Base-by-base conservation (phyloP, 2,888 invertebrate species). In the Bombylius discolor region DNA sequence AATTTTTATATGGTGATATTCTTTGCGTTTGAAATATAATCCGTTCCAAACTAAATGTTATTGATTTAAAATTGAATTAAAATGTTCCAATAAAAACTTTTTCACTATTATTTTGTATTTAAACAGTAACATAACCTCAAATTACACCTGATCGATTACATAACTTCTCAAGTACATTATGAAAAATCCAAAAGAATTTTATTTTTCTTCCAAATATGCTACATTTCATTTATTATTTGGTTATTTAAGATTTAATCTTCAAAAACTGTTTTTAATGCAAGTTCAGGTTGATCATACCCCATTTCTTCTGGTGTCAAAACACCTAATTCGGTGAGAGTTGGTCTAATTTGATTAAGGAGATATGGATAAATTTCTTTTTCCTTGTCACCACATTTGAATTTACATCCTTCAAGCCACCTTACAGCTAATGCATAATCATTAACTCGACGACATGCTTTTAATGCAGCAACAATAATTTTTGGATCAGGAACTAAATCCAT, bases 201-300 rank as follows among this genome's bases (percentile, higher is more conserved):
- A 23, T 23, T 36, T 36, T 36, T 36, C 36, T 8, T 36, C 9
- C 36, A 36, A 36, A 36, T 36, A 36, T 36, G 6, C 36, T 36
- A 36, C 9, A 36, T 8, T 9, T 36, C 1, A 8, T 8, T 36
- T 36, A 6, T 36, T 9, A 36, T 36, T 36, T 34, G n/a, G 33
- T 34, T 45, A 5, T 45, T n/a, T 34, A 53, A 23, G 33, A 48
- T 60, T 68, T 71, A 73, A 57, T 67, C 62, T 58, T 89, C 84
- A 68, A 81, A 86, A 56, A 88, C 84, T 66, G 80, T 81, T 66
- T 84, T 76, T 62, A 93, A 78, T 59, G 89, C 92, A 72, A 98
- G 77, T 77, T 99, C 97, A 57, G 98, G 99, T 76, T 94, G 89
- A 76, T 97, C 96, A 68, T 92, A 97, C 59, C 97, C 97, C 67